phyloP scores from a whole-genome alignment of 2,113 vertebrate genomes.

The Tympanuchus pallidicinctus region DNA sequence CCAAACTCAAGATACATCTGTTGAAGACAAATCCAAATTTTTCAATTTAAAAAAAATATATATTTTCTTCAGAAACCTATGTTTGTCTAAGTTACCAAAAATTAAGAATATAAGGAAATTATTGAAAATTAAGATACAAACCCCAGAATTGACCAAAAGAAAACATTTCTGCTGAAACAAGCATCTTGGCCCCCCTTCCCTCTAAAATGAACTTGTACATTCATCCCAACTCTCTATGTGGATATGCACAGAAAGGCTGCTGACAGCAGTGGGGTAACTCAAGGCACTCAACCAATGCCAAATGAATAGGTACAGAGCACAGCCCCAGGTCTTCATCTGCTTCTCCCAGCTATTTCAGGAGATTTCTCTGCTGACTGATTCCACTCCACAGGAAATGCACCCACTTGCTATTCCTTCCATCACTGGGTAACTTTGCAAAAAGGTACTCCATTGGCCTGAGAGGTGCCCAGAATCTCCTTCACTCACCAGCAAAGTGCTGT shows the following conservation, averaged over 20 bases:
- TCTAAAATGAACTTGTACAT: not conserved
- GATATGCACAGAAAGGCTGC: not conserved
- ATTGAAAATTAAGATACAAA: not conserved
- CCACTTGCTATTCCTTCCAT: not conserved
- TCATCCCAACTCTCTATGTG: not conserved
- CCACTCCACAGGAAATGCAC: not conserved
- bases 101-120: not conserved
- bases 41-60: not conserved
- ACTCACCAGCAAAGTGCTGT: not conserved
- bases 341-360: not conserved
- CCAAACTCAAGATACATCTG: not conserved
- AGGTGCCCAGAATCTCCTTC: not conserved
- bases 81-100: not conserved
- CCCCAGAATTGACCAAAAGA: not conserved
- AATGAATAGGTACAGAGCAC: rapidly evolving
- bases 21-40: not conserved
- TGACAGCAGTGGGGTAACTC: not conserved
- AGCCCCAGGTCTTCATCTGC: not conserved
- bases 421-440: not conserved
- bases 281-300: not conserved
- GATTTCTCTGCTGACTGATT: not conserved
- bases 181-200: not conserved
- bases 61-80: not conserved
- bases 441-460: not conserved
- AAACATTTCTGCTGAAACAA: not conserved